Conservation (phyloP, 2,888 invertebrate species). For the Agelastica alni region DNA sequence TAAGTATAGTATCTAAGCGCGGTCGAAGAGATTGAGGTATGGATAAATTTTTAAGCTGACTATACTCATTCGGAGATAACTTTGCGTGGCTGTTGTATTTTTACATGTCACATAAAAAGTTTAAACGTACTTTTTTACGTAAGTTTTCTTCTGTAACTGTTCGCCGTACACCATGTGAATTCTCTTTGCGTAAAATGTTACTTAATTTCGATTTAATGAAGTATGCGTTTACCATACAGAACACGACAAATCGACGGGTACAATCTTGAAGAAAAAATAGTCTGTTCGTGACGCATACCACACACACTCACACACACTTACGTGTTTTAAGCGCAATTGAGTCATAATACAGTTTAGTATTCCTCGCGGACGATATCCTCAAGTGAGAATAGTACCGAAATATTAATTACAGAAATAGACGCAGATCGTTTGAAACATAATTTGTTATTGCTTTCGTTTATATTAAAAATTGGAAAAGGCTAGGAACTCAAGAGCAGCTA, state of each 20-base stretch:
- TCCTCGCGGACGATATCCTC: conserved; percentile 11
- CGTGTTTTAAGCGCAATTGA: not conserved
- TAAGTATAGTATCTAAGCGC: too few relatives aligned
- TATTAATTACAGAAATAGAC: conserved; percentile 9
- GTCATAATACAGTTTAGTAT: conserved; percentile 5
- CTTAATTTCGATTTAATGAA: not conserved
- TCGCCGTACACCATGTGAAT: too few relatives aligned
- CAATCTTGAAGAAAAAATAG: conserved; percentile 1
- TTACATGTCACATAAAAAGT: too few relatives aligned
- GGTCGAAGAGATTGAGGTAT: too few relatives aligned
- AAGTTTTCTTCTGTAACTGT: too few relatives aligned
- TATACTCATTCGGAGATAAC: too few relatives aligned
- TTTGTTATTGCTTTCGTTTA: not conserved
- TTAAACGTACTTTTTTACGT: too few relatives aligned
- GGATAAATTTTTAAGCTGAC: too few relatives aligned
- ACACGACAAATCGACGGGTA: not conserved
- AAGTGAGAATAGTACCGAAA: conserved; percentile 2
- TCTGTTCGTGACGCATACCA: conserved; percentile 6
- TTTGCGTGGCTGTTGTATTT: too few relatives aligned
- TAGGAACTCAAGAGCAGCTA: too few relatives aligned
- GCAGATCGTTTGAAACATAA: not conserved
- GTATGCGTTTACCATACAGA: not conserved
- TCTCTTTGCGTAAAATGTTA: too few relatives aligned
- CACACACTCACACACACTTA: conserved; percentile 4
- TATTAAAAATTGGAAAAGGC: too few relatives aligned